A percentile compares a stretch with the other conserved stretches of the same genome.
Conservation (phyloP, 2,113 vertebrate genomes). For the Crotalus helleri region DNA sequence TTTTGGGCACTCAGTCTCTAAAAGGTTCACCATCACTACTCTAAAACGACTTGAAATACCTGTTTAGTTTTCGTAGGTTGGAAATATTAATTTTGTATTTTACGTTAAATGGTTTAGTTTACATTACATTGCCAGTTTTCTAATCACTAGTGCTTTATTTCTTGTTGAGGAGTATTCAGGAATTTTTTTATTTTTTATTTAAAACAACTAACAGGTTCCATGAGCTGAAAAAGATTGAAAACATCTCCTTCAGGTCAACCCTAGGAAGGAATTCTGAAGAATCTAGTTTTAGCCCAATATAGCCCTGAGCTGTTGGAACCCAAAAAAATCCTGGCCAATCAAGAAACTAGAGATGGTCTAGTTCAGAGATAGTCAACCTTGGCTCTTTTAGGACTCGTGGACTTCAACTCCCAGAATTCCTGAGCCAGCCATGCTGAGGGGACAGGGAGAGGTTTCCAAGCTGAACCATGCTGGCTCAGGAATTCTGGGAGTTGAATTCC, state of each 20-base stretch:
- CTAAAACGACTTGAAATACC: too few species aligned
- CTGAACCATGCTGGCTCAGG: too few species aligned
- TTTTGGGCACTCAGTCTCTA: too few species aligned
- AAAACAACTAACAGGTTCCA: background rate
- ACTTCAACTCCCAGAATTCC: too few species aligned
- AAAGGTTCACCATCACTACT: background rate
- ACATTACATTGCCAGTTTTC: background rate
- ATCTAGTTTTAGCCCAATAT: background rate
- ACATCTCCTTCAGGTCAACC: background rate
- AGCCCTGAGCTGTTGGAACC: background rate
- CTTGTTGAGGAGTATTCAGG: background rate
- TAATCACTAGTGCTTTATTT: background rate
- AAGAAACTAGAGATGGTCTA: background rate
- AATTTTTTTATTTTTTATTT: too few species aligned
- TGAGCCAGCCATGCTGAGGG: too few species aligned
- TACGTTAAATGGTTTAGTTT: background rate
- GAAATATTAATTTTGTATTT: background rate
- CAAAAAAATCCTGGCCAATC: background rate
- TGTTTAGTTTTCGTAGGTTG: background rate
- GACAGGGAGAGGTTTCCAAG: too few species aligned
- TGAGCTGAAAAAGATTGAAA: background rate
- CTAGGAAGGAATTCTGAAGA: background rate
- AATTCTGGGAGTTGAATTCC: too few species aligned
- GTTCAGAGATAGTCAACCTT: too few species aligned
- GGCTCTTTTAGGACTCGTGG: too few species aligned